Evolutionary conservation across 2,888 invertebrate genomes (phyloP), one percentile per base, ranked within the genome.

Genomic region (Brachypterus glaber): DNA sequence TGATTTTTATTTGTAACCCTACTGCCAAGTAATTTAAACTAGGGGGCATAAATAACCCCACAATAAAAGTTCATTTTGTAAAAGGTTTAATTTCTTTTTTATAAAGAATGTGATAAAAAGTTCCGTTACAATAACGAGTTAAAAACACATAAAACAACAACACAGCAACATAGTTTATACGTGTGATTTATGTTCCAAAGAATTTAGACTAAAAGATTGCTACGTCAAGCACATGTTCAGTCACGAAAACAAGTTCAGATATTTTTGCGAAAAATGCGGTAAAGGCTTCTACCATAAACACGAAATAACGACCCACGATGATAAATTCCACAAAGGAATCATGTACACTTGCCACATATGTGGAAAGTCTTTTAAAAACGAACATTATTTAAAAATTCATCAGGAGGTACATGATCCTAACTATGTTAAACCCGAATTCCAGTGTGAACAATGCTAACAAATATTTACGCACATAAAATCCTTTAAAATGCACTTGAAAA

Each of bases 301-400:
- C 75, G 49, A 66, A 66, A 0, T 66, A 68, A 15, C 25, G 26
- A 11, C 37, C 24, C 16, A 40, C 27, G 32, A 36, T 18, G 27
- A 17, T 3, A 33, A 30, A n/a, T 13, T 33, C 1, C 27, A 26
- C 11, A 35, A 31, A 1, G 18, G 30, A 5, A 26, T n/a, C n/a
- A n/a, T n/a, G n/a, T n/a, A n/a, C n/a, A n/a, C n/a, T n/a, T n/a
- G n/a, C n/a, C n/a, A n/a, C n/a, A n/a, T n/a, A n/a, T n/a, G n/a
- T n/a, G 27, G 27, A 4, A 3, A 8, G n/a, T 11, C 27, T 4
- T 26, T 26, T 4, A 4, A 3, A 3, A 26, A 3, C 27, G 13
- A 26, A 8, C 24, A 21, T 3, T 12, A 13, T 26, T 13, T 11
- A 26, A 26, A 8, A 26, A 3, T 12, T 11, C 27, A 26, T 26